Evolutionary conservation across 2,888 invertebrate genomes (phyloP), one percentile per base, ranked within the genome.

Genomic region (Dicyrtomina minuta): DNA sequence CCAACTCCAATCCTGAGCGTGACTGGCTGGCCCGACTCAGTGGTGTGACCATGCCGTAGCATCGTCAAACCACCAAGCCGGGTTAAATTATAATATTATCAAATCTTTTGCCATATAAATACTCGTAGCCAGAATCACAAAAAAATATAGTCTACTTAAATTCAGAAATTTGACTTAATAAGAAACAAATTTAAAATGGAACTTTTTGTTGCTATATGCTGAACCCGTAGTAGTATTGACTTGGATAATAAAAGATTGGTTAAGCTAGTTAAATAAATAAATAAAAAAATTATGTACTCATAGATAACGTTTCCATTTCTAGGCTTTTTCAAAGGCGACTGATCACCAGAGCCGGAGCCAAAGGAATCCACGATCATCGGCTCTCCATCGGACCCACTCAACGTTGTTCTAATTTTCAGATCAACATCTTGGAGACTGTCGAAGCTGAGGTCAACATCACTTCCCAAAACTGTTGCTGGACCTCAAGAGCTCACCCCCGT

Each of bases 221-320:
- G n/a, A n/a, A n/a, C n/a, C n/a, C n/a, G n/a, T n/a, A n/a, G n/a
- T n/a, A n/a, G n/a, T n/a, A n/a, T n/a, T n/a, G n/a, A n/a, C n/a
- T n/a, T n/a, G n/a, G n/a, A n/a, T n/a, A n/a, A n/a, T n/a, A 43
- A 44, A n/a, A 68, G 39, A 44, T 33, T 51, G 20, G 13, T 13
- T 66, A 71, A n/a, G n/a, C 27, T 15, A 39, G 12, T 15, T 4
- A 58, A 39, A 26, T 2, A 46, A 61, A 61, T 64, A 70, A 71
- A 69, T 71, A 75, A 71, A 72, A 76, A 76, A 74, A 71, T 62
- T 44, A 71, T 72, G 70, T 75, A 75, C 75, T 77, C 76, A 75
- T 71, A 75, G 73, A 77, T 72, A 62, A 74, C 56, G 69, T 49
- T 70, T 26, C 49, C 66, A 55, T 44, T 66, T 62, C 56, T 49